phyloP scores from a whole-genome alignment of 2,888 invertebrate genomes.

The Macrophya alboannulata region DNA sequence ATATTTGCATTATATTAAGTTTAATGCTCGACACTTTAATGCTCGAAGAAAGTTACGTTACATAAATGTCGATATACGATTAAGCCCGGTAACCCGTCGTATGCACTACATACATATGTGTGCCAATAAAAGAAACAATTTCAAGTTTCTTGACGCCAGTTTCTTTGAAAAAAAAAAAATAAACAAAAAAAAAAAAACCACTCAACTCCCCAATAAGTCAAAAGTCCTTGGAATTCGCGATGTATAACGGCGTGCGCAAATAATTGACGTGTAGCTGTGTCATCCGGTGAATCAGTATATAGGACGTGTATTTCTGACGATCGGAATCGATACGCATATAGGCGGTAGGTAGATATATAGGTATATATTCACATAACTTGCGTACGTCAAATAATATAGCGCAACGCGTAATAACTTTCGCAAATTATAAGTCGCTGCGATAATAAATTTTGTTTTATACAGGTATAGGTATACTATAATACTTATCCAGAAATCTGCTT shows the following conservation, averaged over 20 bases:
- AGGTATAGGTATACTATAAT: neutral
- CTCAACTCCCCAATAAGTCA: neutral
- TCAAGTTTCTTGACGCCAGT: neutral
- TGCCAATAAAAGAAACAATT: neutral
- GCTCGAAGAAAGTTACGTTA: constrained; percentile 25
- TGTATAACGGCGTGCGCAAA: neutral
- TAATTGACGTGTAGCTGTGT: constrained; percentile 7
- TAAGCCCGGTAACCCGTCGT: neutral
- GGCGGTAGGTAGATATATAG: too few relatives aligned
- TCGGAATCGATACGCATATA: constrained; percentile 12
- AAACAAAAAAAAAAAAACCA: neutral
- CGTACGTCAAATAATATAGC: neutral
- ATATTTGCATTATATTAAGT: neutral
- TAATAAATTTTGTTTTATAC: neutral
- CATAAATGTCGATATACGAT: constrained; percentile 2
- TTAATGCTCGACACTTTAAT: neutral
- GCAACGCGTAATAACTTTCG: constrained; percentile 12
- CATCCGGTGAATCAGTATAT: constrained; percentile 22
- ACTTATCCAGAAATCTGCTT: neutral
- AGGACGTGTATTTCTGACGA: neutral
- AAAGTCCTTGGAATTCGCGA: neutral
- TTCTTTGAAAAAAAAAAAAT: neutral
- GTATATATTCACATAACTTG: neutral
- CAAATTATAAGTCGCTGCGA: constrained; percentile 18
- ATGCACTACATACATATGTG: neutral